Conservation (phyloP, 1,140 invertebrate genomes). For the Cydia strobilella region DNA sequence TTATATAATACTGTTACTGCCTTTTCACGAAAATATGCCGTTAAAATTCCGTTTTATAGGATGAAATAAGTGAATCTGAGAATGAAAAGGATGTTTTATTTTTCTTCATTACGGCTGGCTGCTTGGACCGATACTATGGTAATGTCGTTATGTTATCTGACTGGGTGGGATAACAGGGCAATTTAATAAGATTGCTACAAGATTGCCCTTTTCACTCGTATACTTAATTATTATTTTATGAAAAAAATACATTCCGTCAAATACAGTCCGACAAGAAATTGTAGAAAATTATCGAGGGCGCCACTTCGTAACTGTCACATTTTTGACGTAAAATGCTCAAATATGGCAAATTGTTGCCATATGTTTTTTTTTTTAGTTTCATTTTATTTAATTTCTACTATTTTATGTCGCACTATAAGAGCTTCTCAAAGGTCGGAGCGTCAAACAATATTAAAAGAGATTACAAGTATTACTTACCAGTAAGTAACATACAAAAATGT, state of each 20-base stretch:
- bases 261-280: no score
- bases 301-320: no score
- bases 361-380: no score
- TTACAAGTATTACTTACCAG: neutral
- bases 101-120: neutral
- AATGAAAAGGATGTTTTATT: constrained; percentile 23
- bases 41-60: constrained; percentile 29
- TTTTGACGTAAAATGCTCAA: no score
- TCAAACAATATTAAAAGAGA: neutral
- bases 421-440: neutral
- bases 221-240: neutral
- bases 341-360: no score
- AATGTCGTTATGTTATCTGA: constrained; percentile 13
- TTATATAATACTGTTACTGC: constrained; percentile 25
- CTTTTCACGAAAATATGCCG: constrained; percentile 19
- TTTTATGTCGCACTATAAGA: no score
- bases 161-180: neutral
- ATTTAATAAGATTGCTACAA: neutral
- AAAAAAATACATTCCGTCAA: neutral
- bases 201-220: neutral
- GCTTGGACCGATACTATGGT: neutral
- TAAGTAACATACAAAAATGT: no score
- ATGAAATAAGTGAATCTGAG: constrained; percentile 16
- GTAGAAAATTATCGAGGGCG: no score
- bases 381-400: no score